Conservation (phyloP, 2,888 invertebrate species). For the Dorcus hopei region DNA sequence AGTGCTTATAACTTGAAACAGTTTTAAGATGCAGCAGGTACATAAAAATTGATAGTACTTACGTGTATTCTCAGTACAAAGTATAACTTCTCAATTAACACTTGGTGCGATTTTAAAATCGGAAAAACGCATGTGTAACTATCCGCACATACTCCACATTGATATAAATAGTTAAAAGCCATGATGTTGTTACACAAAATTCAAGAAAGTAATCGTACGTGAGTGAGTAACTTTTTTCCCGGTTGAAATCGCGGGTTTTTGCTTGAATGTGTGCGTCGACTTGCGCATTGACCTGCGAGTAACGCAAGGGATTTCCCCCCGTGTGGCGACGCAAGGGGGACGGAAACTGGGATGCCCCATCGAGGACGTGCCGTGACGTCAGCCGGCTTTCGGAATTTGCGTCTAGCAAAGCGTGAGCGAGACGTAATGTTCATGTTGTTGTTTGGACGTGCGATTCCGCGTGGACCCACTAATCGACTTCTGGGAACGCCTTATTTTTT, state of each 20-base stretch:
- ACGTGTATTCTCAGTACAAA: constrained; percentile 6
- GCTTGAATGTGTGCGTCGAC: not conserved
- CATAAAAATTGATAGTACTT: not conserved
- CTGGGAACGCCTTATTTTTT: too few relatives aligned
- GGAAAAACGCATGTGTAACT: constrained; percentile 1
- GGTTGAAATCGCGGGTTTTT: constrained; percentile 2
- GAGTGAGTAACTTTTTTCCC: constrained; percentile 13
- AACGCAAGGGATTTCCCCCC: constrained; percentile 11
- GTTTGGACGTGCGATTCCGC: too few relatives aligned
- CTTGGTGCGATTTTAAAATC: constrained; percentile 5
- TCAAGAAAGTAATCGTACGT: not conserved
- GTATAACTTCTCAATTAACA: constrained; percentile 9
- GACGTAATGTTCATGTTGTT: too few relatives aligned
- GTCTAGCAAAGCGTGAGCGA: not conserved
- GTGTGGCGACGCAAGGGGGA: not conserved
- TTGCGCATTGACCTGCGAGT: not conserved
- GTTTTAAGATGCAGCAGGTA: not conserved
- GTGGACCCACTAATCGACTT: too few relatives aligned
- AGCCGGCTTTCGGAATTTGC: not conserved
- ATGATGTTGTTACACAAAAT: constrained; percentile 1
- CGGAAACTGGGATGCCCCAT: not conserved
- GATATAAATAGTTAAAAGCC: constrained; percentile 5
- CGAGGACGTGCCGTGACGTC: not conserved
- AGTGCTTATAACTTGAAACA: not conserved
- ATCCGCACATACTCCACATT: constrained; percentile 12